Conservation (phyloP, 1,140 invertebrate genomes). For the Lineus longissimus region DNA sequence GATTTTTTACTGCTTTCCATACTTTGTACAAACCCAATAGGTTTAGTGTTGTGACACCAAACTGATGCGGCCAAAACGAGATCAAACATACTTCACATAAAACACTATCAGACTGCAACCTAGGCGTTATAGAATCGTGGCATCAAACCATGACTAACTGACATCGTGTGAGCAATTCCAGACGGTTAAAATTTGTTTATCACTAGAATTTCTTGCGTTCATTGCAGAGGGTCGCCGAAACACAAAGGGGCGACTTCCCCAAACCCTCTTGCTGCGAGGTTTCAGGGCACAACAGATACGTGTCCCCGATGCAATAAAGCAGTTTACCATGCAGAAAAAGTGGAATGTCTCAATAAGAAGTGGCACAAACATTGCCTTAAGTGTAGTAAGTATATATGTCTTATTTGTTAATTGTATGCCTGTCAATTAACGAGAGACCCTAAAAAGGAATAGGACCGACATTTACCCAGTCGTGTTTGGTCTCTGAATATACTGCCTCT, state of each 20-base stretch:
- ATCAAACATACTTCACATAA: too few species aligned
- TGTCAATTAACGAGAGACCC: neutral
- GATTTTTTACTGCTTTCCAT: too few species aligned
- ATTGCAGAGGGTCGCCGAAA: neutral
- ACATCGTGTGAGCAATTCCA: too few species aligned
- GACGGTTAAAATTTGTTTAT: too few species aligned
- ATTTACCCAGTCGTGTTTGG: neutral
- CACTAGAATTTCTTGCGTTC: neutral
- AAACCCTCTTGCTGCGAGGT: slow-evolving; percentile 19
- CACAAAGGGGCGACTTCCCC: neutral
- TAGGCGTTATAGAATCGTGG: too few species aligned
- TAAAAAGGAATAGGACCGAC: neutral
- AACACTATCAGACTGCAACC: too few species aligned
- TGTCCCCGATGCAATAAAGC: slow-evolving; percentile 58
- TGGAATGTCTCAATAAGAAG: slow-evolving; percentile 74
- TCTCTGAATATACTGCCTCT: neutral
- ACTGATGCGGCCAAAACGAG: too few species aligned
- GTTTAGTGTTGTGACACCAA: too few species aligned
- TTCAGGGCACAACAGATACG: slow-evolving; percentile 28
- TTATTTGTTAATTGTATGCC: neutral
- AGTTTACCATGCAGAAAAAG: slow-evolving; percentile 62
- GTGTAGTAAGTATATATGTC: slow-evolving; percentile 74
- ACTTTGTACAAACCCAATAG: too few species aligned
- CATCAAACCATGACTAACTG: too few species aligned
- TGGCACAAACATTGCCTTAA: slow-evolving; percentile 99